Evolutionary conservation across 2,113 vertebrate species (phyloP).

Genomic region (Dascyllus trimaculatus): DNA sequence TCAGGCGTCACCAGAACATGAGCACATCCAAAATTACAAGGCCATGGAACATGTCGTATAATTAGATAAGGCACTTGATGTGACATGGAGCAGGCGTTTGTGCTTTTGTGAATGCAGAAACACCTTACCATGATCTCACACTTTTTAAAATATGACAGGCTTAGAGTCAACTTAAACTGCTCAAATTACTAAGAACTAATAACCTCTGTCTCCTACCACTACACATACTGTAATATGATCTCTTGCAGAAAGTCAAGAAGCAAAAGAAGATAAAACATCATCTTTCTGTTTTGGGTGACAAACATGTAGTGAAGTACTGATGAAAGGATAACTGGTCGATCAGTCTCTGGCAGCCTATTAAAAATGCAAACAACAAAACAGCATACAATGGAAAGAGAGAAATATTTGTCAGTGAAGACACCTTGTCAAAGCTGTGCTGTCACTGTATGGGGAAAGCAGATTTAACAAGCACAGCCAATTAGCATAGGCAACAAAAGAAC

Average conservation of each 20-base stretch:
- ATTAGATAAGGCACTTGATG: slow-evolving; percentile 1
- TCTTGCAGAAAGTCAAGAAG: neutral
- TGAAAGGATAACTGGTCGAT: slow-evolving; percentile 51
- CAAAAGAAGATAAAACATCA: slow-evolving; percentile 1
- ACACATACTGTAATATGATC: neutral
- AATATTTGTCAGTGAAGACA: slow-evolving; percentile 51
- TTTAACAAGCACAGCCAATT: slow-evolving; percentile 61
- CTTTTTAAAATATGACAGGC: neutral
- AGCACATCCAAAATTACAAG: slow-evolving; percentile 15
- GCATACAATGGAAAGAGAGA: slow-evolving; percentile 27
- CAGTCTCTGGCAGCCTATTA: slow-evolving; percentile 52
- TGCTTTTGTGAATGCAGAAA: neutral
- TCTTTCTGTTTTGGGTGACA: neutral
- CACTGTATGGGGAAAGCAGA: slow-evolving; percentile 21
- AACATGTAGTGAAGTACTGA: slow-evolving; percentile 33
- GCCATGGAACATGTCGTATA: slow-evolving; percentile 7
- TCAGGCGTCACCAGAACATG: neutral
- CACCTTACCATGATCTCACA: fast-evolving
- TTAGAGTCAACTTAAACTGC: neutral
- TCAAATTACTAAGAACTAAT: neutral
- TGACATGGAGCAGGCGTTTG: neutral
- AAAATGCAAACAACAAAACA: slow-evolving; percentile 58
- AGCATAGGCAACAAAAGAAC: slow-evolving; percentile 31
- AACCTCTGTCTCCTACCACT: neutral
- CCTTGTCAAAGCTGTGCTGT: slow-evolving; percentile 35